Percentiles rank a stretch among this genome's conserved stretches.
Conservation (phyloP, 2,797 vertebrate genomes). For the Merluccius polli region DNA sequence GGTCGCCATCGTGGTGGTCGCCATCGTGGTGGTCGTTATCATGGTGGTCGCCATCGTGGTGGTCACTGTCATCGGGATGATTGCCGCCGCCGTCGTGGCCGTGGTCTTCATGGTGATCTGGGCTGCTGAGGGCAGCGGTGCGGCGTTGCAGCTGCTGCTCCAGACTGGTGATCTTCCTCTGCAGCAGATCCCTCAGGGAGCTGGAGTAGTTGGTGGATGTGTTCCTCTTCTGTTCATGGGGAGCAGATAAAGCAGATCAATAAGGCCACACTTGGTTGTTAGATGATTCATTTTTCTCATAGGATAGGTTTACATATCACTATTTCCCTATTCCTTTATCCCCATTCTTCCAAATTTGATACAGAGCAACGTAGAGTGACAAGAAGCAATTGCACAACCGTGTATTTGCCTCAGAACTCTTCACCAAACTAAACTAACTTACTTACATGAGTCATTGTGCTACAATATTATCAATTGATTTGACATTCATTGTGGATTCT, state of each 20-base stretch:
- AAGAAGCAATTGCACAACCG: neutral
- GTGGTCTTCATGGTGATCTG: conserved; percentile 36
- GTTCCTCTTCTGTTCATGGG: conserved; percentile 69
- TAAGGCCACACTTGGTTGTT: neutral
- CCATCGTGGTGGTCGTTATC: conserved; percentile 18
- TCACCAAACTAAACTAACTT: no score
- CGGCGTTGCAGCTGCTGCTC: conserved; percentile 75
- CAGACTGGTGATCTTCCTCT: conserved; percentile 77
- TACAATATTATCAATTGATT: neutral
- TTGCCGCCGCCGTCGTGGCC: conserved; percentile 21
- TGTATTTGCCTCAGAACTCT: neutral
- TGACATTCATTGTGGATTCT: conserved; percentile 15
- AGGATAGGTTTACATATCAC: neutral
- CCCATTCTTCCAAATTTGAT: neutral
- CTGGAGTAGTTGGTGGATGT: conserved; percentile 73
- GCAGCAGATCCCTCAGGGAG: conserved; percentile 78
- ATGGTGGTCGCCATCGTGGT: conserved; percentile 16
- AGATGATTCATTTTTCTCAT: neutral
- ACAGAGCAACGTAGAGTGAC: neutral
- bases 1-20: neutral
- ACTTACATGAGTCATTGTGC: no score
- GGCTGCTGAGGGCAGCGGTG: conserved; percentile 33
- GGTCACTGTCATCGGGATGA: conserved; percentile 20
- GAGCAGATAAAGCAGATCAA: conserved; percentile 1
- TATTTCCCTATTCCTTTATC: neutral